Conservation (phyloP, 2,888 invertebrate species). For the Ornithoptera priamus region DNA sequence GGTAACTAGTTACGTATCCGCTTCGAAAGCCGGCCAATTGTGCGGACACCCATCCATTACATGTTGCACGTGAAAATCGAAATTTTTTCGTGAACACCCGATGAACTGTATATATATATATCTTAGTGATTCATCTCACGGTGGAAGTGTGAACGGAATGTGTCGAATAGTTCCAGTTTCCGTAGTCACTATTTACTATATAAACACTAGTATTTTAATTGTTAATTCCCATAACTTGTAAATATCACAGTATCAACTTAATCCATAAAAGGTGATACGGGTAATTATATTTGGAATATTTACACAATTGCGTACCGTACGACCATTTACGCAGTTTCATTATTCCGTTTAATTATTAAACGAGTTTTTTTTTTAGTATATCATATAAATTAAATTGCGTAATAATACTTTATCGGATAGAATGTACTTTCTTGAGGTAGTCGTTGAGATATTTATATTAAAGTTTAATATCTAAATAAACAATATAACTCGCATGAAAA, state of each 20-base stretch:
- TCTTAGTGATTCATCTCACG: not conserved
- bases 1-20: slow-evolving; percentile 27
- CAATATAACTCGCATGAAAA: too few species aligned
- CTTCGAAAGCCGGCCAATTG: slow-evolving; percentile 19
- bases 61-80: slow-evolving; percentile 19
- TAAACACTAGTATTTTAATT: not conserved
- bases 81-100: slow-evolving; percentile 17
- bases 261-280: slow-evolving; percentile 8
- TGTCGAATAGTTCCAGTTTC: not conserved
- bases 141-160: not conserved
- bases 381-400: not conserved
- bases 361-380: not conserved
- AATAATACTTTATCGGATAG: not conserved
- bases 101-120: not conserved
- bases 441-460: not conserved
- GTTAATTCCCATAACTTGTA: not conserved
- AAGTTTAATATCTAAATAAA: not conserved
- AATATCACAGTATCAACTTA: too few species aligned
- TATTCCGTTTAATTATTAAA: not conserved
- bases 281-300: slow-evolving; percentile 10
- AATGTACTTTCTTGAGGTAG: not conserved
- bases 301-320: not conserved
- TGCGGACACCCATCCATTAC: slow-evolving; percentile 8
- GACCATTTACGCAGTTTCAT: slow-evolving; percentile 6
- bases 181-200: not conserved